These are phyloP conservation scores for Balaenoptera acutorostrata DNA, from an alignment of 2,113 vertebrate species.

Conservation along the genomic window DNA sequence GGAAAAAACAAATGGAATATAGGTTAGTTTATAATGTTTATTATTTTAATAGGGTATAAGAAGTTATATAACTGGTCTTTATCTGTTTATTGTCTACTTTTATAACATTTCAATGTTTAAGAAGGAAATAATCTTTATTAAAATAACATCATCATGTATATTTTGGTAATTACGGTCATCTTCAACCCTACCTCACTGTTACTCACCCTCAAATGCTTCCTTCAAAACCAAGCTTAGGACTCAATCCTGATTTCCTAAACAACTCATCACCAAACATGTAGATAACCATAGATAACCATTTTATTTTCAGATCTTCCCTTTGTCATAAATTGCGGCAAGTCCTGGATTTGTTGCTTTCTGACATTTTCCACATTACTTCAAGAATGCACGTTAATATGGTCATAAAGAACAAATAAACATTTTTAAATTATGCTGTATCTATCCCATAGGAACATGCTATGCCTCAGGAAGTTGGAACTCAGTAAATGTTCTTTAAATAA, in stretches of 20 bases:
- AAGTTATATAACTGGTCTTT: not conserved
- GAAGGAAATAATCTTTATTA: not conserved
- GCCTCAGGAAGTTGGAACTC: not conserved
- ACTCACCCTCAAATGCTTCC: not conserved
- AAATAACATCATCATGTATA: not conserved
- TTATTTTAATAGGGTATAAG: not conserved
- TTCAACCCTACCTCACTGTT: not conserved
- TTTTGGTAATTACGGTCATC: not conserved
- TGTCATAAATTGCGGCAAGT: not conserved
- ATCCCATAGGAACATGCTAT: not conserved
- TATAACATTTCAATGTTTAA: not conserved
- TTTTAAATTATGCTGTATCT: not conserved
- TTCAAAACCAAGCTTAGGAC: not conserved
- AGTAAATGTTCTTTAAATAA: not conserved
- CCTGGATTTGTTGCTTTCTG: not conserved
- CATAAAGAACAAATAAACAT: not conserved
- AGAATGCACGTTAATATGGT: not conserved
- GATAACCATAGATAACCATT: fast-evolving
- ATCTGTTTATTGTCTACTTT: not conserved
- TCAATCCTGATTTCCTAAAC: not conserved
- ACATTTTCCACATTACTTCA: not conserved
- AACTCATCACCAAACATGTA: not conserved
- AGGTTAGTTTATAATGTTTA: not conserved
- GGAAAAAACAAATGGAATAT: not conserved
- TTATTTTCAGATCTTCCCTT: not conserved